Base-by-base conservation (phyloP, 2,888 invertebrate genomes). In the Alentia gelatinosa region DNA sequence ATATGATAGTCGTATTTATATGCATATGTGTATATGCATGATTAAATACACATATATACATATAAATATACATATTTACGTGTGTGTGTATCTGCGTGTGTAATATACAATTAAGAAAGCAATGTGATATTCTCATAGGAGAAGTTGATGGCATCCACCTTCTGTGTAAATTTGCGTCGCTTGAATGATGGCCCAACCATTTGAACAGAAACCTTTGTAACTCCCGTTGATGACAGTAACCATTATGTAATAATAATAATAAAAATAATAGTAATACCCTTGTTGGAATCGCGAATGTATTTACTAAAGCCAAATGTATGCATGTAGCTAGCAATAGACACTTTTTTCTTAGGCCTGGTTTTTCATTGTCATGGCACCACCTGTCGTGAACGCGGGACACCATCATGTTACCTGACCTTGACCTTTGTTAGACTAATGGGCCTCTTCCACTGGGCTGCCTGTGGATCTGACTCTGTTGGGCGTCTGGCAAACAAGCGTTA, bases 81-180 rank as follows among this genome's bases (percentile, higher is more conserved):
- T 56, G 19, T 5, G 3, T 56, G 56, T 56, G 56, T 56, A n/a
- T 56, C 56, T 56, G 9, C 15, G 47, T 56, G 56, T 56, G 56
- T 56, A 56, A 56, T 56, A 56, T 56, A 56, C 56, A 56, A 56
- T 56, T 56, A 56, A 56, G 56, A 56, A 56, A 56, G 56, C 56
- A 56, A 56, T 56, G 56, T 56, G 56, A 56, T 56, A 56, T 56
- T 56, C 56, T 56, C 56, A 56, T 19, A 56, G 56, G 56, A 56
- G 56, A 56, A 56, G 56, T 19, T 56, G 56, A 56, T 56, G 56
- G n/a, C 56, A 56, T 56, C 56, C 12, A 56, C 56, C 56, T n/a
- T n/a, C n/a, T 12, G 56, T 56, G 56, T 56, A 56, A 56, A 19
- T 56, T 56, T 56, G 56, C 56, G 56, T 56, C 56, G 56, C 56